Evolutionary conservation across 2,113 vertebrate species (phyloP).

Genomic region (Centropus bengalensis): DNA sequence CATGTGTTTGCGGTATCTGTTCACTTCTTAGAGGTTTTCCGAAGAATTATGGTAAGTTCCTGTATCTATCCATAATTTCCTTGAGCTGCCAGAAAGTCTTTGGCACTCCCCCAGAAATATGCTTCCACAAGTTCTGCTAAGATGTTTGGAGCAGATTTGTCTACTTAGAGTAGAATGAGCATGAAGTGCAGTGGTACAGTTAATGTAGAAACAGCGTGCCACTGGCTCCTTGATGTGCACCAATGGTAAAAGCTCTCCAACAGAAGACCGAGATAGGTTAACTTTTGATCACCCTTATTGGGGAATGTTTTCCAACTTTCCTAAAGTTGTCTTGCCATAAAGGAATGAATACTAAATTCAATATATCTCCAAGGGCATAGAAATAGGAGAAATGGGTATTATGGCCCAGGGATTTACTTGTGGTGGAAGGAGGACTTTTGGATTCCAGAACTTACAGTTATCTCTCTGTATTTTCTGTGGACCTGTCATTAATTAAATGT

Average conservation of each 20-base stretch:
- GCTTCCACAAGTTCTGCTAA: conserved; percentile 53
- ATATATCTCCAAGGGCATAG: not conserved
- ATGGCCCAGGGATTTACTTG: not conserved
- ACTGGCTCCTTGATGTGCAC: not conserved
- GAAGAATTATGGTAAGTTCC: conserved; percentile 46
- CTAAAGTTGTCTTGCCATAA: not conserved
- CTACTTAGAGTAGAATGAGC: conserved; percentile 34
- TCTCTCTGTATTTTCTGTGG: not conserved
- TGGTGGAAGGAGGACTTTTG: not conserved
- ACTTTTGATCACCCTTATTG: not conserved
- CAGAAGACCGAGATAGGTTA: not conserved
- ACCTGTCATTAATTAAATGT: not conserved
- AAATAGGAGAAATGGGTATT: not conserved
- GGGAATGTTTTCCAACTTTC: not conserved
- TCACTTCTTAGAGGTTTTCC: conserved; percentile 57
- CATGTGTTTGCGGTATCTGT: conserved; percentile 61
- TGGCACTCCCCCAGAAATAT: conserved; percentile 28
- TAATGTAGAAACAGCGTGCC: not conserved
- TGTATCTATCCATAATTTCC: conserved; percentile 25
- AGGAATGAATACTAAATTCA: not conserved
- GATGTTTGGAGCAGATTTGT: conserved; percentile 40
- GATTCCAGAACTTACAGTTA: not conserved
- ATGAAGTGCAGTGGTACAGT: conserved; percentile 27
- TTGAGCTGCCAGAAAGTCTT: conserved; percentile 44
- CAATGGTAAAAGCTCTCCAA: not conserved